Evolutionary conservation across 1,140 invertebrate species (phyloP).

Genomic region (Sycophila sp.): DNA sequence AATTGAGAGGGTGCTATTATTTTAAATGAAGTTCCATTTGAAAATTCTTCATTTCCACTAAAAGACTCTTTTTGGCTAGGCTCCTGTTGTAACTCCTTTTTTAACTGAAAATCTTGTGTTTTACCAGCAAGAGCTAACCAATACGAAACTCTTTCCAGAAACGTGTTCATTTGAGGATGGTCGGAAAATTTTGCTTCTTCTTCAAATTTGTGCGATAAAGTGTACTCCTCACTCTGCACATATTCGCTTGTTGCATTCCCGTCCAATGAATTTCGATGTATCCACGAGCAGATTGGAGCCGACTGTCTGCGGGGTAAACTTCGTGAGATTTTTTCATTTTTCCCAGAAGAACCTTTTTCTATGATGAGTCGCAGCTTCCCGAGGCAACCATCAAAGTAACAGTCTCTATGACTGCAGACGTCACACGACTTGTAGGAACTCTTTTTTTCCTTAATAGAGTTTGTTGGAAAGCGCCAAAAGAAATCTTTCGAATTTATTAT

Average conservation of each 20-base stretch:
- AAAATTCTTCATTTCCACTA: no score
- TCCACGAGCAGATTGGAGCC: constrained; percentile 42
- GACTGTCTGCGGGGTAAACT: constrained; percentile 49
- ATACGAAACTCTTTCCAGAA: constrained; percentile 65
- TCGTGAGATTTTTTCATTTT: no score
- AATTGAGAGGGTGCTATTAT: no score
- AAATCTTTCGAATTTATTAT: constrained; percentile 40
- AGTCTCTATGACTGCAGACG: constrained; percentile 46
- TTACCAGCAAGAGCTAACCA: constrained; percentile 62
- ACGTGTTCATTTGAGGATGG: constrained; percentile 44
- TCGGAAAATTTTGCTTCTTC: no score
- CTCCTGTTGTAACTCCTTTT: no score
- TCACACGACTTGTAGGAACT: no score
- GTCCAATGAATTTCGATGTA: neutral
- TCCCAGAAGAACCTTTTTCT: constrained; percentile 43
- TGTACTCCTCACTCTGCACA: no score
- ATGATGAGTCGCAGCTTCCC: constrained; percentile 55
- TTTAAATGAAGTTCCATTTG: no score
- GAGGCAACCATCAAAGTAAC: constrained; percentile 53
- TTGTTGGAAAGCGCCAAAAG: constrained; percentile 39
- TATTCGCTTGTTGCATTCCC: no score
- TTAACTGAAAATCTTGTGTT: neutral
- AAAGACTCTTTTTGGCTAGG: no score
- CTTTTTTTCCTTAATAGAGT: constrained; percentile 40
- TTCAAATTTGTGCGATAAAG: no score